These are phyloP conservation scores for Ovibos moschatus DNA, from an alignment of 2,113 vertebrate genomes.

Conservation along the genomic window DNA sequence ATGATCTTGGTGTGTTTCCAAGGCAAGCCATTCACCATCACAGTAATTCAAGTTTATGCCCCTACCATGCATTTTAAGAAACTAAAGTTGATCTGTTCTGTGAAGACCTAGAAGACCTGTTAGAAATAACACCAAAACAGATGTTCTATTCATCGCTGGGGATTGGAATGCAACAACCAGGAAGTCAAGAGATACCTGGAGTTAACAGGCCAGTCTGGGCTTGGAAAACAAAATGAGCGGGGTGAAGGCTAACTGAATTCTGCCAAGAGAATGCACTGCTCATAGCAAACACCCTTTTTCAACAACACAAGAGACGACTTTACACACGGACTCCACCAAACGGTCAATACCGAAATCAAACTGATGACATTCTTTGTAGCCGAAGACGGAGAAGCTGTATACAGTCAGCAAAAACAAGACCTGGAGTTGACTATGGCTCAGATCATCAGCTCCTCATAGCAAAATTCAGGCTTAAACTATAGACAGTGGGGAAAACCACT, in stretches of 20 bases:
- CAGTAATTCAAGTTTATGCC: not conserved
- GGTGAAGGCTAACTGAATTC: not conserved
- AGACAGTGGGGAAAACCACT: not conserved
- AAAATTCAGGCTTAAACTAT: not conserved
- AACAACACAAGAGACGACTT: not conserved
- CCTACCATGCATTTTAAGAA: not conserved
- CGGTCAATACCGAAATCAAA: not conserved
- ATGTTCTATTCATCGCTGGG: not conserved
- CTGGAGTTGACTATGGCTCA: not conserved
- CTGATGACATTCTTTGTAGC: not conserved
- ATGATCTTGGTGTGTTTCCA: not conserved
- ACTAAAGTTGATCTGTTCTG: not conserved
- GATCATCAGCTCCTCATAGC: not conserved
- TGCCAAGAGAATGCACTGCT: not conserved
- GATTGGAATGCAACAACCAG: not conserved
- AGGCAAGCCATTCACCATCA: not conserved
- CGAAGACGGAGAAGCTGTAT: not conserved
- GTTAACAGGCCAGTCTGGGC: not conserved
- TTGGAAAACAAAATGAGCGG: not conserved
- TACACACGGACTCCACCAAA: not conserved
- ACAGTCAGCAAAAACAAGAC: not conserved
- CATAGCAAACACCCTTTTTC: not conserved
- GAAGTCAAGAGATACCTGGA: not conserved
- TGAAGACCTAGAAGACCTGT: not conserved
- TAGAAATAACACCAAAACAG: not conserved